Percentiles rank a stretch among this genome's conserved stretches.
phyloP scores from a whole-genome alignment of 2,113 vertebrate genomes.

The Tragelaphus strepsiceros region DNA sequence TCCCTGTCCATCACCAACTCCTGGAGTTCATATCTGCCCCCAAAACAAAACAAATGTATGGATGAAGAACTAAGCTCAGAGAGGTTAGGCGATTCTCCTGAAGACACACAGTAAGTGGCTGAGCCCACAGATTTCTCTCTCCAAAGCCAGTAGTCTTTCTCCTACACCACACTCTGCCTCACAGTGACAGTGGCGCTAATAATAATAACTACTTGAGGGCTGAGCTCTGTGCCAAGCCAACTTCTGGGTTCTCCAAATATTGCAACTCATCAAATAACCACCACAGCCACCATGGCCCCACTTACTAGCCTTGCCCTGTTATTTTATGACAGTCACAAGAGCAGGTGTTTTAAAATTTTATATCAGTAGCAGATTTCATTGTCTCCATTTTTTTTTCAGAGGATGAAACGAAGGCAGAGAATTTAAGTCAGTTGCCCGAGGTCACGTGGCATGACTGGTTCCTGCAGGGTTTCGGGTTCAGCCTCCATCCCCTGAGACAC shows the following conservation, averaged over 20 bases:
- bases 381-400: background rate
- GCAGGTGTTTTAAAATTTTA: background rate
- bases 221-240: background rate
- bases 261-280: too few relatives aligned
- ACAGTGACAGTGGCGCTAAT: accelerated
- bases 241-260: too few relatives aligned
- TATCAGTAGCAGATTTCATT: background rate
- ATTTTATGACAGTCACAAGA: too few relatives aligned
- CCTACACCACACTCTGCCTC: background rate
- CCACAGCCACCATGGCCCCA: background rate
- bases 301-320: background rate
- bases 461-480: background rate
- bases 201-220: background rate
- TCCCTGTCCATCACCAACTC: too few relatives aligned
- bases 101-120: background rate
- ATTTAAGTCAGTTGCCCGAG: background rate
- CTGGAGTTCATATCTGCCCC: too few relatives aligned
- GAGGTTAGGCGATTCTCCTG: background rate
- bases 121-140: background rate
- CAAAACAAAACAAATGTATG: background rate
- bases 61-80: background rate
- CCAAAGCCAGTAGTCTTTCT: background rate
- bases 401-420: background rate
- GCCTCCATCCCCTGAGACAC: background rate
- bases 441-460: background rate